Evolutionary conservation across 1,140 invertebrate species (phyloP).

Genomic region (Phenacoccus solenopsis): DNA sequence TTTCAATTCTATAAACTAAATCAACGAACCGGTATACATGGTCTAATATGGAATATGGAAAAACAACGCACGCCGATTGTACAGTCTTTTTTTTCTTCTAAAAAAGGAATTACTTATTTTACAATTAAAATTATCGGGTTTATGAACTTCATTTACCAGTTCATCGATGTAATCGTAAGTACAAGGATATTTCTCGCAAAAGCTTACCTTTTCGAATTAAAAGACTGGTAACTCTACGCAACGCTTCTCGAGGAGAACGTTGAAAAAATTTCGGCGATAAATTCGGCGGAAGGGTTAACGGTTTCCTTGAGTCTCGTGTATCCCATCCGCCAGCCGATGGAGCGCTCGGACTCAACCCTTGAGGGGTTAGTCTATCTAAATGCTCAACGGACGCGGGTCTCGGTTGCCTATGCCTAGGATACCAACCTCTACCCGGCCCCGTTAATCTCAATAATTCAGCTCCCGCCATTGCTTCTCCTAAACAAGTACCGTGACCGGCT

Average conservation of each 20-base stretch:
- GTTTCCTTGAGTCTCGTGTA: conserved; percentile 44
- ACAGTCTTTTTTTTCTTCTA: background rate
- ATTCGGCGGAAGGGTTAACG: conserved; percentile 67
- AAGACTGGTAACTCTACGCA: conserved; percentile 71
- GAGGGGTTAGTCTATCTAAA: conserved; percentile 47
- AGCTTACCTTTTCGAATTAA: conserved; percentile 45
- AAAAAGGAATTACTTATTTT: background rate
- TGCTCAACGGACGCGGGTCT: conserved; percentile 71
- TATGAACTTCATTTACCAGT: background rate
- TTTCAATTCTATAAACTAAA: background rate
- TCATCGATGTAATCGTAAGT: background rate
- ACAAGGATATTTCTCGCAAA: background rate
- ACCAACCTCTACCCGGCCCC: conserved; percentile 69
- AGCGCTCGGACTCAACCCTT: conserved; percentile 33
- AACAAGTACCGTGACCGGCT: conserved; percentile 23
- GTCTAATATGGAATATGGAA: background rate
- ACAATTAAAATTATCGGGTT: background rate
- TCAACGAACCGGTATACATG: background rate
- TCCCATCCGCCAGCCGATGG: conserved; percentile 40
- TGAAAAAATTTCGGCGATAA: conserved; percentile 73
- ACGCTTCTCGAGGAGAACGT: conserved; percentile 66
- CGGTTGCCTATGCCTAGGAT: conserved; percentile 53
- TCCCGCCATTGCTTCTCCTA: conserved; percentile 47
- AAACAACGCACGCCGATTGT: background rate
- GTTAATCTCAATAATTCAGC: conserved; percentile 60